These are phyloP conservation scores for Melinopterus prodromus DNA, from an alignment of 2,888 invertebrate genomes.

Conservation along the genomic window DNA sequence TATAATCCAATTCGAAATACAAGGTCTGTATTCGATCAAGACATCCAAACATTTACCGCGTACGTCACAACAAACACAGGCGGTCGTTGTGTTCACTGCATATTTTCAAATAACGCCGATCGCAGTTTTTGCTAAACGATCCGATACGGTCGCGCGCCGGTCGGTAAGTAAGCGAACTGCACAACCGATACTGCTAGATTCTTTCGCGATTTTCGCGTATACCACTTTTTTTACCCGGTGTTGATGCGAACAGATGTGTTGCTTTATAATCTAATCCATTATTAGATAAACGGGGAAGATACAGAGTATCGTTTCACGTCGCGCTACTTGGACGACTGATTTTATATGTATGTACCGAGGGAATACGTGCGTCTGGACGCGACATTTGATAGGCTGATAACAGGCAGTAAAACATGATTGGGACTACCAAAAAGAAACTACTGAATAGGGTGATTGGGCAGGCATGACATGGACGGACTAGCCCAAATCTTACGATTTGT, in stretches of 20 bases:
- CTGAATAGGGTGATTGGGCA: background rate
- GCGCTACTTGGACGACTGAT: background rate
- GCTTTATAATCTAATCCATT: background rate
- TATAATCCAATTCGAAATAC: constrained; percentile 54
- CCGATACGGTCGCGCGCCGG: background rate
- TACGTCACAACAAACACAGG: constrained; percentile 58
- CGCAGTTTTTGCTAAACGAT: background rate
- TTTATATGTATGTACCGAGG: background rate
- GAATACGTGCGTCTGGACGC: background rate
- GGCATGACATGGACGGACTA: background rate
- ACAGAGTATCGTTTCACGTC: background rate
- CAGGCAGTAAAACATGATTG: background rate
- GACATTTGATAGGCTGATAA: background rate
- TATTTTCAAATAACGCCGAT: constrained; percentile 43
- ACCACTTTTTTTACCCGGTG: too few species aligned
- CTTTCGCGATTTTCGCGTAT: too few species aligned
- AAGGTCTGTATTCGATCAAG: constrained; percentile 56
- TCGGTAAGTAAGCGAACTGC: too few species aligned
- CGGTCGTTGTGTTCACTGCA: constrained; percentile 50
- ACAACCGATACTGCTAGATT: too few species aligned
- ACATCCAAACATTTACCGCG: constrained; percentile 58
- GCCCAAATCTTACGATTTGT: background rate
- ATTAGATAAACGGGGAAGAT: background rate
- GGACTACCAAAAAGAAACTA: background rate
- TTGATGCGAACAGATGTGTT: background rate